Evolutionary conservation across 1,140 invertebrate genomes (phyloP).

Genomic region (Pseudomyrmex cubaensis): DNA sequence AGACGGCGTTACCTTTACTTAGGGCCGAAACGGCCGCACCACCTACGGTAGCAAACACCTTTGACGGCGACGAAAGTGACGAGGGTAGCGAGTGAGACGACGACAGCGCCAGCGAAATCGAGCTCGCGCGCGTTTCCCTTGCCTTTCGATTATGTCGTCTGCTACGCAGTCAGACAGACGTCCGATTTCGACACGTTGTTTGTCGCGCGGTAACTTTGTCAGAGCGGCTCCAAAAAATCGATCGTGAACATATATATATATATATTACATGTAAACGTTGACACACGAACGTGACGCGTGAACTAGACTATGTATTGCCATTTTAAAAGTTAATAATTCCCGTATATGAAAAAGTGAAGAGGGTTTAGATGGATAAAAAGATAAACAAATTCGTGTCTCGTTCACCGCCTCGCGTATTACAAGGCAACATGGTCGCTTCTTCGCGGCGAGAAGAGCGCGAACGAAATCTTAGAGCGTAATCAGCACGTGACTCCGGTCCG

Average conservation of each 20-base stretch:
- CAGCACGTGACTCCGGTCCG: conserved; percentile 41
- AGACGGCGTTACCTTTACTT: conserved; percentile 73
- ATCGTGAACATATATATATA: not conserved
- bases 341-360: not conserved
- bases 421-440: not conserved
- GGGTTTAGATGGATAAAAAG: not conserved
- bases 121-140: conserved; percentile 40
- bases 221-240: not conserved
- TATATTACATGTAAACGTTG: not conserved
- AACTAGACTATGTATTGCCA: not conserved
- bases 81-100: conserved; percentile 66
- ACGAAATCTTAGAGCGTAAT: conserved; percentile 30
- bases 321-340: not conserved
- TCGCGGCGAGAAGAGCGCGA: not conserved
- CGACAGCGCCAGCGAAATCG: conserved; percentile 66
- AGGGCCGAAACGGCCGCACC: conserved; percentile 69
- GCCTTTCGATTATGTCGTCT: conserved; percentile 70
- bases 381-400: not conserved
- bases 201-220: conserved; percentile 17
- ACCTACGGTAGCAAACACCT: conserved; percentile 66
- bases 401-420: not conserved
- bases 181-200: conserved; percentile 30
- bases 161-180: conserved; percentile 65
- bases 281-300: conserved; percentile 3
- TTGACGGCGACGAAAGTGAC: conserved; percentile 68